A percentile compares a stretch with the other conserved stretches of the same genome.
Conservation (phyloP, 2,113 vertebrate species). For the Vombatus ursinus region DNA sequence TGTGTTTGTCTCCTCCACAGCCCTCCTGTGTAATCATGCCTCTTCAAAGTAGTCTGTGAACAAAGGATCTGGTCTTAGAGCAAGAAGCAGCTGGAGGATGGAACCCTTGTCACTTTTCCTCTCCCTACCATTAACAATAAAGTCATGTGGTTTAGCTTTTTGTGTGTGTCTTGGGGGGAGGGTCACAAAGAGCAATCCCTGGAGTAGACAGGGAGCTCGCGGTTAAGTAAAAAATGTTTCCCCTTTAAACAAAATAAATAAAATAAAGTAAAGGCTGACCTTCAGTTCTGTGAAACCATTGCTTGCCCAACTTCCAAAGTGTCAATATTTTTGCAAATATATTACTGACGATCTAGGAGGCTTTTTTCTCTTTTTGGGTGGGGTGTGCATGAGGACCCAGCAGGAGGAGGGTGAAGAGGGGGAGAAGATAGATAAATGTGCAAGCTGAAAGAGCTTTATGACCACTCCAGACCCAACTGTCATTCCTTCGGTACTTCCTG, state of each 20-base stretch:
- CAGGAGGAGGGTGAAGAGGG: slow-evolving; percentile 53
- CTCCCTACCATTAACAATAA: slow-evolving; percentile 75
- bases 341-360: slow-evolving; percentile 83
- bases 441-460: slow-evolving; percentile 87
- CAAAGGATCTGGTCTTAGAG: slow-evolving; percentile 70
- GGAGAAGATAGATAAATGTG: slow-evolving; percentile 84
- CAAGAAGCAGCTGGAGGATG: slow-evolving; percentile 65
- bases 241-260: slow-evolving; percentile 49
- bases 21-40: slow-evolving; percentile 50
- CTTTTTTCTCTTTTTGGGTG: slow-evolving; percentile 64
- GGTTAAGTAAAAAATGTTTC: slow-evolving; percentile 67
- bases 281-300: slow-evolving; percentile 60
- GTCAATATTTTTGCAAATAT: slow-evolving; percentile 86
- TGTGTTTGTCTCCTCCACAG: slow-evolving; percentile 77
- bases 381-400: background rate
- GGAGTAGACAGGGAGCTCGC: slow-evolving; percentile 72
- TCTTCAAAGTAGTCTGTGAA: slow-evolving; percentile 66
- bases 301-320: slow-evolving; percentile 67
- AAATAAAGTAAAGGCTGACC: background rate
- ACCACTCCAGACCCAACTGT: slow-evolving; percentile 91
- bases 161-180: slow-evolving; percentile 8
- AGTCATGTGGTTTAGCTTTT: slow-evolving; percentile 75
- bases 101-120: slow-evolving; percentile 78
- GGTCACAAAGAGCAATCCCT: slow-evolving; percentile 45
- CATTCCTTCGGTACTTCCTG: slow-evolving; percentile 94